These are phyloP conservation scores for Lumbricus terrestris DNA, from an alignment of 2,888 invertebrate species.

Conservation along the genomic window DNA sequence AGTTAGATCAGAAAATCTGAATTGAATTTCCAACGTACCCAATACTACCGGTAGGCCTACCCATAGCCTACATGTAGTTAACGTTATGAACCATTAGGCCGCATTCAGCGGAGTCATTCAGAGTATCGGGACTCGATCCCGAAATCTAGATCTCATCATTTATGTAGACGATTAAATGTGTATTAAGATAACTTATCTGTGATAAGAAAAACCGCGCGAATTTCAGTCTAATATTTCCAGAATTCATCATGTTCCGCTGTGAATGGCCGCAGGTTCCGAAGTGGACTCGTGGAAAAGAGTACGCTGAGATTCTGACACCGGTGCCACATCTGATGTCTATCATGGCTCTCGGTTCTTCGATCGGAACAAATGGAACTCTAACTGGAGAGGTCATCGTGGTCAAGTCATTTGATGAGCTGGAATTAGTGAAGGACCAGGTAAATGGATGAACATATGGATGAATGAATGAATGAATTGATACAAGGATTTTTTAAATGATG, in stretches of 20 bases:
- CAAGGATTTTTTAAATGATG: background rate
- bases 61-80: too few relatives aligned
- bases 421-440: conserved; percentile 63
- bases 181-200: too few relatives aligned
- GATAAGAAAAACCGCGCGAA: too few relatives aligned
- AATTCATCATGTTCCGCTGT: background rate
- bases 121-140: background rate
- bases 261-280: conserved; percentile 43
- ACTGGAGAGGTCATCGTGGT: conserved; percentile 75
- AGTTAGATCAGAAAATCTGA: too few relatives aligned
- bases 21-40: too few relatives aligned
- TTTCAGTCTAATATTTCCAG: background rate
- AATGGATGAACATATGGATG: background rate
- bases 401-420: conserved; percentile 69
- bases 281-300: conserved; percentile 65
- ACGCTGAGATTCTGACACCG: conserved; percentile 70
- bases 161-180: too few relatives aligned
- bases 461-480: background rate
- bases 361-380: conserved; percentile 68
- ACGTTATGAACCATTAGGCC: too few relatives aligned
- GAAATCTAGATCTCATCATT: background rate
- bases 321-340: conserved; percentile 67
- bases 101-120: background rate
- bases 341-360: conserved; percentile 71
- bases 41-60: too few relatives aligned